These are phyloP conservation scores for Meteorus cinctellus DNA, from an alignment of 2,888 invertebrate species.

Conservation along the genomic window DNA sequence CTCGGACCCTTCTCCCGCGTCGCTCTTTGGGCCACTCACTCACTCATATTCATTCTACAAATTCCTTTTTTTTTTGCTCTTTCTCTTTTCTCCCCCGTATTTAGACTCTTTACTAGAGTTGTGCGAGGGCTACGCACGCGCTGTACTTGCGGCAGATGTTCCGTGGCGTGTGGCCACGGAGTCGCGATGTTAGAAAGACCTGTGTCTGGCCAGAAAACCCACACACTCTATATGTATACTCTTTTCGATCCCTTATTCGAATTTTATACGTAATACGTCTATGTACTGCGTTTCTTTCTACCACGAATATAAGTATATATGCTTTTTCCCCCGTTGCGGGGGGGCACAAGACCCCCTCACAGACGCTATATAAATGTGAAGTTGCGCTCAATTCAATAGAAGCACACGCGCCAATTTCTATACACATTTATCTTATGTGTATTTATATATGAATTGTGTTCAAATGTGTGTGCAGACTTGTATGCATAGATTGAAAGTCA, in stretches of 20 bases:
- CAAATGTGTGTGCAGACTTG: too few relatives aligned
- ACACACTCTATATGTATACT: constrained; percentile 6
- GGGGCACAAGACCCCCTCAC: constrained; percentile 4
- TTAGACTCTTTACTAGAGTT: constrained; percentile 21
- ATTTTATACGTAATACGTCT: neutral
- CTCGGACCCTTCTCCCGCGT: constrained; percentile 58
- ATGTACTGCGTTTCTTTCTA: neutral
- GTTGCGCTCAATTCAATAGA: constrained; percentile 8
- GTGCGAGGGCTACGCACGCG: constrained; percentile 52
- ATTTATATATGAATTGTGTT: neutral
- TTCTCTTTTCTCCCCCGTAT: constrained; percentile 39
- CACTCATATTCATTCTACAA: constrained; percentile 10
- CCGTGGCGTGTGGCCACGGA: constrained; percentile 67
- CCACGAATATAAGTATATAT: neutral
- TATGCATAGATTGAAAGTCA: neutral
- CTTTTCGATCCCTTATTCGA: constrained; percentile 24
- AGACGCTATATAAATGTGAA: neutral
- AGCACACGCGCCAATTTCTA: constrained; percentile 13
- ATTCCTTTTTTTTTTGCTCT: constrained; percentile 47
- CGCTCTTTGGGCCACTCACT: constrained; percentile 64
- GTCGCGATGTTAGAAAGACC: constrained; percentile 43
- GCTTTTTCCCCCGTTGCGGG: constrained; percentile 11
- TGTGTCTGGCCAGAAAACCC: constrained; percentile 43
- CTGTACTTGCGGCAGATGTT: constrained; percentile 64
- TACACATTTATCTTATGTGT: neutral